Percentiles rank a stretch among this genome's conserved stretches.
Evolutionary conservation across 2,888 invertebrate species (phyloP).

Genomic region (Sminthurides aquaticus): DNA sequence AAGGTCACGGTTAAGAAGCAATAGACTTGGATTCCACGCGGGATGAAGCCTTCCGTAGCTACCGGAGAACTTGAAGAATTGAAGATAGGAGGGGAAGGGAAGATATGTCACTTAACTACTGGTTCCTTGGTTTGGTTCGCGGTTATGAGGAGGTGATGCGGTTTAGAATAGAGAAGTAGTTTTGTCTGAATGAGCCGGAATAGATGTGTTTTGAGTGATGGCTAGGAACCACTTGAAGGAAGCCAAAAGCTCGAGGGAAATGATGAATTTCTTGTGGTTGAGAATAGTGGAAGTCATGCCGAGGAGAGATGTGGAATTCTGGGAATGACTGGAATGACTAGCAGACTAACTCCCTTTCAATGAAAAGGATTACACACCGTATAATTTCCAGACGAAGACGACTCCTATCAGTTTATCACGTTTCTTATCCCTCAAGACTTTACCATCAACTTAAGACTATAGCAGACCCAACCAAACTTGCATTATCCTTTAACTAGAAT

Average conservation of each 20-base stretch:
- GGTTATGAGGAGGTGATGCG: background rate
- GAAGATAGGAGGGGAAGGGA: too few species aligned
- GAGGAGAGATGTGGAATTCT: background rate
- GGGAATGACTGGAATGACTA: slow-evolving; percentile 12
- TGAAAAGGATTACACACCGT: background rate
- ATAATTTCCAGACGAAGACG: background rate
- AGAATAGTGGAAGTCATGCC: slow-evolving; percentile 9
- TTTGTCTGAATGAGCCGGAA: background rate
- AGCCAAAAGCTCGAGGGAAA: background rate
- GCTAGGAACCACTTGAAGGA: background rate
- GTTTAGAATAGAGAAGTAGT: background rate
- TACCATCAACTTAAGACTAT: too few species aligned
- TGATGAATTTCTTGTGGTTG: slow-evolving; percentile 13
- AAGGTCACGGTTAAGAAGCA: too few species aligned
- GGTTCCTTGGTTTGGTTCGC: background rate
- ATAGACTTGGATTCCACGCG: too few species aligned
- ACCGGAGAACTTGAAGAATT: too few species aligned
- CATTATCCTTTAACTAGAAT: too few species aligned
- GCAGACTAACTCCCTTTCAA: background rate
- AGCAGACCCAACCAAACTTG: too few species aligned
- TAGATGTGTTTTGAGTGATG: background rate
- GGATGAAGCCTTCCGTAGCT: too few species aligned
- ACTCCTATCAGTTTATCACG: too few species aligned
- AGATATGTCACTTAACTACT: background rate
- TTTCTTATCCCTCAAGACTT: too few species aligned